These are phyloP conservation scores for Drosophila austrosaltans DNA, from an alignment of 2,888 invertebrate species.

Conservation along the genomic window DNA sequence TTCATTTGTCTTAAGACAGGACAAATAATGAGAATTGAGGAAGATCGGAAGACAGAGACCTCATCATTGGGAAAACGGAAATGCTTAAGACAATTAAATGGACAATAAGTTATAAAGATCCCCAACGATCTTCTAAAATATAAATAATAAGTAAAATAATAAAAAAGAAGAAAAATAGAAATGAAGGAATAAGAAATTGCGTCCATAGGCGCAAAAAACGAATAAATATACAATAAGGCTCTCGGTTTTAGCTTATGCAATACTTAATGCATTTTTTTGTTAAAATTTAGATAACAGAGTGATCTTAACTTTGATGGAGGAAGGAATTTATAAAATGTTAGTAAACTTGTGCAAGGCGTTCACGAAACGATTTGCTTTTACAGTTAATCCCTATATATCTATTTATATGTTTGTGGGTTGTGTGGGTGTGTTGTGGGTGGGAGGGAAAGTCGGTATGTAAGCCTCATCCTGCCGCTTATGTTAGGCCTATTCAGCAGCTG, in stretches of 20 bases:
- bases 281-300: slow-evolving; percentile 5
- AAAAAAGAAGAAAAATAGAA: too few relatives aligned
- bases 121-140: too few relatives aligned
- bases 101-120: too few relatives aligned
- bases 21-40: too few relatives aligned
- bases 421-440: slow-evolving; percentile 26
- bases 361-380: slow-evolving; percentile 54
- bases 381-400: slow-evolving; percentile 5
- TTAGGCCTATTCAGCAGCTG: slow-evolving; percentile 87
- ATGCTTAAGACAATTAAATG: too few relatives aligned
- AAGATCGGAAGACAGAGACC: too few relatives aligned
- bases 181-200: too few relatives aligned
- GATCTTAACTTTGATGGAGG: background rate
- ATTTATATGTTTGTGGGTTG: slow-evolving; percentile 31
- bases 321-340: slow-evolving; percentile 50
- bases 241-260: slow-evolving; percentile 1
- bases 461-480: slow-evolving; percentile 55
- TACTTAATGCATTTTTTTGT: slow-evolving; percentile 6
- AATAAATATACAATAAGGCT: slow-evolving; percentile 1
- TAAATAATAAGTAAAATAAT: too few relatives aligned
- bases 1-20: too few relatives aligned
- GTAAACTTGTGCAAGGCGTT: slow-evolving; percentile 47
- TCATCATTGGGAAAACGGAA: too few relatives aligned
- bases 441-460: slow-evolving; percentile 14
- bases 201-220: too few relatives aligned